These are phyloP conservation scores for Limnephilus rhombicus DNA, from an alignment of 2,888 invertebrate species.

Conservation along the genomic window DNA sequence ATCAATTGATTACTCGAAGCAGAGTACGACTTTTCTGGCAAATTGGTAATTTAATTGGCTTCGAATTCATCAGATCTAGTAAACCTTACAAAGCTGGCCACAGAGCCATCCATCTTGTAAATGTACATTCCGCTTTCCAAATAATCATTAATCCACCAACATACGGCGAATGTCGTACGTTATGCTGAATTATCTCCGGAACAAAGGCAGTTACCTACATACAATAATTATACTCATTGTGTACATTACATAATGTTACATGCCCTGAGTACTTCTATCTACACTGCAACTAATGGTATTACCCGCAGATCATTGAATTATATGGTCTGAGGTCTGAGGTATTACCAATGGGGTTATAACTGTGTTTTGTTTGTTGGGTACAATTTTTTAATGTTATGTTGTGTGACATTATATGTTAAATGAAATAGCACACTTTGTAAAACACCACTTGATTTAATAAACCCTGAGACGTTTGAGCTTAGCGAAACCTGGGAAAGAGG, in stretches of 20 bases:
- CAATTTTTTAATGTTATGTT: no score
- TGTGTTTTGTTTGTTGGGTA: not conserved
- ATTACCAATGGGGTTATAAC: not conserved
- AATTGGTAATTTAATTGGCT: not conserved
- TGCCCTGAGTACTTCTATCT: not conserved
- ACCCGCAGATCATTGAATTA: not conserved
- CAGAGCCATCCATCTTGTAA: not conserved
- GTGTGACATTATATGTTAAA: no score
- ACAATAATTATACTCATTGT: not conserved
- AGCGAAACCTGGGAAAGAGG: no score
- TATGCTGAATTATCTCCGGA: not conserved
- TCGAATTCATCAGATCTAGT: not conserved
- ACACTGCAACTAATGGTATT: not conserved
- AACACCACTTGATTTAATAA: no score
- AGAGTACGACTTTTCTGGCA: not conserved
- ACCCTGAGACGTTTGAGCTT: no score
- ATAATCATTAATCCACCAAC: not conserved
- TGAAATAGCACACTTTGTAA: no score
- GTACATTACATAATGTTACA: not conserved
- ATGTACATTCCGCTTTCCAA: not conserved
- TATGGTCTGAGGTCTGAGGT: not conserved
- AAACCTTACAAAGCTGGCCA: not conserved
- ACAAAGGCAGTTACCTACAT: not conserved
- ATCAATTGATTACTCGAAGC: not conserved
- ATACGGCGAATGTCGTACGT: not conserved